Evolutionary conservation across 2,797 vertebrate genomes (phyloP), one percentile per base, ranked within the genome.

Genomic region (Artibeus jamaicensis): DNA sequence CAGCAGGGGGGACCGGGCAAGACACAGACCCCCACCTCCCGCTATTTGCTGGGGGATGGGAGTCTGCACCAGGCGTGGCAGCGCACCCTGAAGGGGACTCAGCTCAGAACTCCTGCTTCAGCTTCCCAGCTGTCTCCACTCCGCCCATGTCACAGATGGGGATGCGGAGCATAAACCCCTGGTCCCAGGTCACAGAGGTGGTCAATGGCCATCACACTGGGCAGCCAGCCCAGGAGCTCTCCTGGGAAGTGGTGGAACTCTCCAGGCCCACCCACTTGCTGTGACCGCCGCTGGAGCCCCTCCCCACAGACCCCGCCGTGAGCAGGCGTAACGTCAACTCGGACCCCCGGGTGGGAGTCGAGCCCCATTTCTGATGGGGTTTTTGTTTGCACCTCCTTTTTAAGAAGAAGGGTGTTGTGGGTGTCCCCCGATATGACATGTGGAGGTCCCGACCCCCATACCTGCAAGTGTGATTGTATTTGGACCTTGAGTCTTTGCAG

Each of bases 401-500:
- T 34, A 34, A 55, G 77, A 34, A 81, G 42, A 50, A 68, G 42
- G 57, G 9, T 62, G 1, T 24, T 16, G 5, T 0, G 9, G 89
- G 48, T 59, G 50, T 53, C 82, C 82, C 65, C 55, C 16, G 6
- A 22, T 19, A 24, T 21, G 34, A 6, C 12, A 16, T 32, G 22
- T 59, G 22, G 39, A 29, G 19, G 57, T 34, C 76, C 15, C 3
- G 3, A 37, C 1, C 71, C 48, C 16, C 3, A 1, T 5, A 15
- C 29, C n/a, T 29, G 46, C 6, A 1, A 14, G 15, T 9, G 4
- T 14, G 84, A 42, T 57, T 32, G 74, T 10, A 55, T 18, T 34
- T 99, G 37, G 37, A 88, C 42, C 22, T 1, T 0, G 8, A 24
- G n/a, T 59, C n/a, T 32, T 2, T 34, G 39, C 34, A 34, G 74